Evolutionary conservation across 2,113 vertebrate genomes (phyloP).

Genomic region (Oxyruncus cristatus): DNA sequence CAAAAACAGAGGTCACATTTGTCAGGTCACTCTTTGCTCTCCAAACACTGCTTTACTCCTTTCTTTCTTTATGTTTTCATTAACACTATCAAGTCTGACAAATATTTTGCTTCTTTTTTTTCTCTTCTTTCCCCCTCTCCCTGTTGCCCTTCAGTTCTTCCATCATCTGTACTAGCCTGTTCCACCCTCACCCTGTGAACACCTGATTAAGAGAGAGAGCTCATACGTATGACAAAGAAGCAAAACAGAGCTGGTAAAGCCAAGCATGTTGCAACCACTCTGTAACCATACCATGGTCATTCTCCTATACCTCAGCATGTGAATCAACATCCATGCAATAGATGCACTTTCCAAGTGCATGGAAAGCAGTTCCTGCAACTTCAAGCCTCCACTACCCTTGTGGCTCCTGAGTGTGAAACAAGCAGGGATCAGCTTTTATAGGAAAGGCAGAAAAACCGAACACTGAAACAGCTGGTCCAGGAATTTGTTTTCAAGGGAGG

Average conservation of each 20-base stretch:
- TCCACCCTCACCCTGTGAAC: background rate
- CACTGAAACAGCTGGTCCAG: background rate
- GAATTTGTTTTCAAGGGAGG: background rate
- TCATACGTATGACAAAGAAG: background rate
- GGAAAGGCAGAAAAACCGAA: background rate
- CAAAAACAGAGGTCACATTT: constrained; percentile 61
- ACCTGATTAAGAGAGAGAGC: background rate
- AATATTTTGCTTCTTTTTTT: constrained; percentile 21
- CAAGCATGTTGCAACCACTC: background rate
- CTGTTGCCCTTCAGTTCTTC: background rate
- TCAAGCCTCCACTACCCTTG: background rate
- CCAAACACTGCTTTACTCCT: background rate
- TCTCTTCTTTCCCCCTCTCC: background rate
- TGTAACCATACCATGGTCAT: rapidly evolving
- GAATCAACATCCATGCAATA: background rate
- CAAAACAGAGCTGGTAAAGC: background rate
- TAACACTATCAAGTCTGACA: constrained; percentile 38
- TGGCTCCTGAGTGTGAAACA: background rate
- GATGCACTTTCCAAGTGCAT: background rate
- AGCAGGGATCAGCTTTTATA: background rate
- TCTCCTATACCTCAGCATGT: background rate
- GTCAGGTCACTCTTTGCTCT: constrained; percentile 50
- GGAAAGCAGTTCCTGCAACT: background rate
- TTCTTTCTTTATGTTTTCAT: constrained; percentile 52
- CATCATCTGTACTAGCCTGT: background rate